A percentile compares a stretch with the other conserved stretches of the same genome.
These are phyloP conservation scores for Tanytarsus gracilentus DNA, from an alignment of 2,888 invertebrate genomes.

Conservation along the genomic window DNA sequence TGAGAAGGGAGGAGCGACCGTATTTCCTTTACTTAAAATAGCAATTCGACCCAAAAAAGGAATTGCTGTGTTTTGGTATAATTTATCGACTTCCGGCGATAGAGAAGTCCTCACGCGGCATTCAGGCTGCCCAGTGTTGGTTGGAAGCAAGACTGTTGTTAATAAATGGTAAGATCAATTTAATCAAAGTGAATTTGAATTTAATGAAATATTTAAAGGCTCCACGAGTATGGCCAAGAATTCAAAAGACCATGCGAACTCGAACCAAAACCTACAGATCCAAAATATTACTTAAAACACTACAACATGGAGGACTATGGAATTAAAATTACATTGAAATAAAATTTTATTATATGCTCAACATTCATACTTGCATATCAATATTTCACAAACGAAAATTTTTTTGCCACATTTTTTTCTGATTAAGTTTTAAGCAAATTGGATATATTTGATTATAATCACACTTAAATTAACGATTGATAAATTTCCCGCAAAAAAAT, in stretches of 20 bases:
- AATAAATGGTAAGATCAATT: constrained; percentile 37
- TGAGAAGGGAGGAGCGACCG: constrained; percentile 52
- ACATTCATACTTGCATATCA: too few species aligned
- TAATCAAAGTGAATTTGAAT: constrained; percentile 43
- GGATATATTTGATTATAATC: too few species aligned
- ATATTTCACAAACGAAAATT: too few species aligned
- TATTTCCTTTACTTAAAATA: constrained; percentile 46
- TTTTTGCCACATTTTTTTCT: too few species aligned
- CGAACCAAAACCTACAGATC: constrained; percentile 35
- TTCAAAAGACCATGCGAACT: constrained; percentile 58
- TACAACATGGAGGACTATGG: background rate
- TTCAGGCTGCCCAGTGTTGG: constrained; percentile 51
- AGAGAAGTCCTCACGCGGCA: constrained; percentile 47
- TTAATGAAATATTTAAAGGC: constrained; percentile 33
- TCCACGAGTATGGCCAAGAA: constrained; percentile 86
- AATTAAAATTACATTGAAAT: too few species aligned
- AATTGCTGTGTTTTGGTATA: constrained; percentile 52
- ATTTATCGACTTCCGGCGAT: constrained; percentile 47
- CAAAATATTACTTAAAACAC: background rate
- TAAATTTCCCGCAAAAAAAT: too few species aligned
- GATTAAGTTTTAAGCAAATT: too few species aligned
- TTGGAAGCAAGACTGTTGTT: constrained; percentile 48
- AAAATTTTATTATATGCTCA: too few species aligned
- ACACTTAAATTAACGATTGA: too few species aligned
- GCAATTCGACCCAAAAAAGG: constrained; percentile 45